A percentile compares a stretch with the other conserved stretches of the same genome.
phyloP scores from a whole-genome alignment of 1,140 invertebrate genomes.

The Parapsyche elsis region DNA sequence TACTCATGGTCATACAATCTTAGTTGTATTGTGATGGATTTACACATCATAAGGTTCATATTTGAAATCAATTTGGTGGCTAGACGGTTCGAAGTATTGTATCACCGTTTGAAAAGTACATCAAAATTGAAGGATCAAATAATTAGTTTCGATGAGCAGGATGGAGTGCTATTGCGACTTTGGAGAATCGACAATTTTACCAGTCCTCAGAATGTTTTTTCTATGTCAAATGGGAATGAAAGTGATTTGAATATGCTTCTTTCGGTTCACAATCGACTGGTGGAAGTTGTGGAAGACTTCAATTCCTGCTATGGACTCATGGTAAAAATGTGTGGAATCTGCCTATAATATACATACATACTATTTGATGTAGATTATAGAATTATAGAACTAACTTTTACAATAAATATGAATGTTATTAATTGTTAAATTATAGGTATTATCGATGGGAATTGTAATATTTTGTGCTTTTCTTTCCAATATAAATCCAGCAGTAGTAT shows the following conservation, averaged over 20 bases:
- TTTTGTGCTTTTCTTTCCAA: conserved; percentile 5
- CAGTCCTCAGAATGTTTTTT: not conserved
- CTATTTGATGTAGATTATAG: too few relatives aligned
- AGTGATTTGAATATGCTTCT: not conserved
- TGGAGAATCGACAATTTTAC: not conserved
- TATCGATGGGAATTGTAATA: not conserved
- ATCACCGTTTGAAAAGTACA: not conserved
- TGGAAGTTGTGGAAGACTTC: not conserved
- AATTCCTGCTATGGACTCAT: conserved; percentile 8
- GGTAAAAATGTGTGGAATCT: not conserved
- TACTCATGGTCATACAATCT: not conserved
- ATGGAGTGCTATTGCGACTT: too few relatives aligned
- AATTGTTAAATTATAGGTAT: not conserved
- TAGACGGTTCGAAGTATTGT: conserved; percentile 16
- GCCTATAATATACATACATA: not conserved
- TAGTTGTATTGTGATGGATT: not conserved
- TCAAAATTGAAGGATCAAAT: not conserved
- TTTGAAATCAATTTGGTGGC: conserved; percentile 4
- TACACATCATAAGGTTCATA: not conserved
- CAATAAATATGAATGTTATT: too few relatives aligned
- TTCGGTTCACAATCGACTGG: not conserved
- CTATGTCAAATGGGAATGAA: not conserved
- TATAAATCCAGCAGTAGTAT: conserved; percentile 4
- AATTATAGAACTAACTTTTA: too few relatives aligned
- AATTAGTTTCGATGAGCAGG: too few relatives aligned